Evolutionary conservation across 2,113 vertebrate genomes (phyloP).

Genomic region (Gopherus flavomarginatus): DNA sequence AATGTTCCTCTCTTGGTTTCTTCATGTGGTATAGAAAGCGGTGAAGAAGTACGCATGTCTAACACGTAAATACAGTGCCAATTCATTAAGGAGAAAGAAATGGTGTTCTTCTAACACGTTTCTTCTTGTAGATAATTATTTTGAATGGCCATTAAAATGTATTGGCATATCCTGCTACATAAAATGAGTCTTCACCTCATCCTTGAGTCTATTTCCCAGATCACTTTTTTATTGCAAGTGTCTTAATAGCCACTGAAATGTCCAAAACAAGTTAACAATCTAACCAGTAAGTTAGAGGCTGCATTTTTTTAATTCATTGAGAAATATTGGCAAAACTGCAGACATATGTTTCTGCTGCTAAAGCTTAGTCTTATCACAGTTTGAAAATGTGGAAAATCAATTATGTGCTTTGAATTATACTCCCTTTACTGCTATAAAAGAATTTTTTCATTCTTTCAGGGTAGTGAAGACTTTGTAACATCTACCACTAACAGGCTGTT

Average conservation of each 20-base stretch:
- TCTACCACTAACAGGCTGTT: constrained; percentile 77
- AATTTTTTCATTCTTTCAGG: constrained; percentile 73
- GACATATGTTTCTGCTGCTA: constrained; percentile 78
- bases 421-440: constrained; percentile 74
- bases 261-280: constrained; percentile 69
- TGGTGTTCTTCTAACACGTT: background rate
- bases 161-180: constrained; percentile 21
- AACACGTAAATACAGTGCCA: background rate
- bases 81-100: background rate
- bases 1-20: accelerated
- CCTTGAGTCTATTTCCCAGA: constrained; percentile 31
- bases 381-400: constrained; percentile 81
- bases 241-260: constrained; percentile 70
- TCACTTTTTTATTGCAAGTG: constrained; percentile 55
- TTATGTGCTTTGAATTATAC: constrained; percentile 75
- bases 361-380: constrained; percentile 78
- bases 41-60: background rate
- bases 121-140: constrained; percentile 3
- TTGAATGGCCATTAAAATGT: constrained; percentile 28
- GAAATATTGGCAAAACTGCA: constrained; percentile 75
- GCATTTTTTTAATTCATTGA: constrained; percentile 32
- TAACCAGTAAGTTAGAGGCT: constrained; percentile 47
- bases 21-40: background rate
- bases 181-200: background rate
- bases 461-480: constrained; percentile 66